A percentile compares a stretch with the other conserved stretches of the same genome.
phyloP scores from a whole-genome alignment of 2,888 invertebrate species.

The Drosophila picticornis region DNA sequence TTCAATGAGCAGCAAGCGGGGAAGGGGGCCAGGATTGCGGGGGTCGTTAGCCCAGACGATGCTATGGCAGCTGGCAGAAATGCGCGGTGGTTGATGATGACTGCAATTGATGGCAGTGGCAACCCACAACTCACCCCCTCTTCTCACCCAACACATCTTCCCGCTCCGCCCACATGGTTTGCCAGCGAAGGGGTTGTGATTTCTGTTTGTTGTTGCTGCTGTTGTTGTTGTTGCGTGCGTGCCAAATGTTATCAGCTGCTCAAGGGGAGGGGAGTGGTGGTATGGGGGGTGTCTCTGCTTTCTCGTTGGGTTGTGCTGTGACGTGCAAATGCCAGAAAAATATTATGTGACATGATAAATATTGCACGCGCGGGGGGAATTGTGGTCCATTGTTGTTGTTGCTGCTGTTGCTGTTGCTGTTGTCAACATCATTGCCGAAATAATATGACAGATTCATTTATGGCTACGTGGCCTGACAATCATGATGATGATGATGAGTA shows the following conservation, averaged over 20 bases:
- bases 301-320: slow-evolving; percentile 49
- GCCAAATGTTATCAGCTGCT: slow-evolving; percentile 75
- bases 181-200: slow-evolving; percentile 75
- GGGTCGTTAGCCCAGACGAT: slow-evolving; percentile 34
- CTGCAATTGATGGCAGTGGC: slow-evolving; percentile 75
- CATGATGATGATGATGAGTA: slow-evolving; percentile 26
- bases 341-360: slow-evolving; percentile 82
- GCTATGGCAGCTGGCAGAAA: slow-evolving; percentile 63
- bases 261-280: slow-evolving; percentile 33
- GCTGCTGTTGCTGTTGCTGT: slow-evolving; percentile 37
- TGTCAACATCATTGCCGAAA: slow-evolving; percentile 79
- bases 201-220: slow-evolving; percentile 35
- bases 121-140: slow-evolving; percentile 28
- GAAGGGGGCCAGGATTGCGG: slow-evolving; percentile 2
- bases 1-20: slow-evolving; percentile 74
- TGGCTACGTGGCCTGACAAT: slow-evolving; percentile 50
- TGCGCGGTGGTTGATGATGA: slow-evolving; percentile 77
- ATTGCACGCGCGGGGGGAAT: slow-evolving; percentile 75
- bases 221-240: slow-evolving; percentile 43
- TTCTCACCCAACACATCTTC: background rate
- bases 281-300: background rate
- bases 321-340: slow-evolving; percentile 83
- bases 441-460: slow-evolving; percentile 82
- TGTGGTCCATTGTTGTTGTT: slow-evolving; percentile 46
- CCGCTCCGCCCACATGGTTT: slow-evolving; percentile 65